A percentile compares a stretch with the other conserved stretches of the same genome.
phyloP scores from a whole-genome alignment of 2,888 invertebrate genomes.

The Drosophila gaucha region DNA sequence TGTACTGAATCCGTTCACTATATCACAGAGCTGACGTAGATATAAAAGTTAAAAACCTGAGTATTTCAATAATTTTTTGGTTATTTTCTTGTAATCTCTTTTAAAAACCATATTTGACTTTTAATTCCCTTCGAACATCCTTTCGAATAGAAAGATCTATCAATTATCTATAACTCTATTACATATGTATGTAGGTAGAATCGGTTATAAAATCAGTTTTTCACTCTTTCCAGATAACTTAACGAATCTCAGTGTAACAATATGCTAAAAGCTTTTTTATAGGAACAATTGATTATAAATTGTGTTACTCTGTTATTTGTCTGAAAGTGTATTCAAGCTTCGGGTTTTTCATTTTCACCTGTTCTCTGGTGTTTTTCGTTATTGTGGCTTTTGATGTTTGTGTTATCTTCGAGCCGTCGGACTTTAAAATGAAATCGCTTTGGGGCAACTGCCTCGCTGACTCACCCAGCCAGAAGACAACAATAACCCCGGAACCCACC shows the following conservation, averaged over 20 bases:
- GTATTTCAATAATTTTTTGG: too few species aligned
- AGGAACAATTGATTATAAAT: too few species aligned
- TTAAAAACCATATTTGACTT: too few species aligned
- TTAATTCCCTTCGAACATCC: too few species aligned
- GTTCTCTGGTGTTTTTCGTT: neutral
- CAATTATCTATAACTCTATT: too few species aligned
- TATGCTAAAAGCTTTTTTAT: too few species aligned
- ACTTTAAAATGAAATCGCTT: conserved; percentile 34
- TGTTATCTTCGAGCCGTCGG: conserved; percentile 15
- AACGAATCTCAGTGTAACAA: too few species aligned
- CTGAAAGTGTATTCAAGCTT: conserved; percentile 1
- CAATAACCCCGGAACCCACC: conserved; percentile 7
- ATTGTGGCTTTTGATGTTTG: conserved; percentile 3
- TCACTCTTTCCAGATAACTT: too few species aligned
- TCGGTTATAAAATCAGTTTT: too few species aligned
- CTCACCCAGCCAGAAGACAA: conserved; percentile 38
- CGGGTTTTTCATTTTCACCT: neutral
- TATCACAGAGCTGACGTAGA: neutral
- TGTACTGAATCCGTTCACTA: neutral
- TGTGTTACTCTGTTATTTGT: neutral
- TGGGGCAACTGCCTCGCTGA: conserved; percentile 54
- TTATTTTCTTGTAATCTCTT: too few species aligned
- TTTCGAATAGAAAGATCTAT: too few species aligned
- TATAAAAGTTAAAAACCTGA: neutral
- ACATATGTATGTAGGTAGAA: too few species aligned